These are phyloP conservation scores for Nomada lathburiana DNA, from an alignment of 2,888 invertebrate genomes.

Conservation along the genomic window DNA sequence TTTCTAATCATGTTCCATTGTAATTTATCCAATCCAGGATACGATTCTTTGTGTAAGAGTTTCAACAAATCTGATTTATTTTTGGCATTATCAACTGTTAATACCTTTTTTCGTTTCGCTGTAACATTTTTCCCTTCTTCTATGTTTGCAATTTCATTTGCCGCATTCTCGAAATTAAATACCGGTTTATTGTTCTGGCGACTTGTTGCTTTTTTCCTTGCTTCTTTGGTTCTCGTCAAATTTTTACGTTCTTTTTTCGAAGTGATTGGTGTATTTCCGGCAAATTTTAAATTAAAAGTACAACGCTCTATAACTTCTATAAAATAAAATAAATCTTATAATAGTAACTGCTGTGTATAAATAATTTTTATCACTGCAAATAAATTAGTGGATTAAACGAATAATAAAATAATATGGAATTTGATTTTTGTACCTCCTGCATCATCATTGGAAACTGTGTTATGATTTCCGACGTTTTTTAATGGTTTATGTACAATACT, in stretches of 20 bases:
- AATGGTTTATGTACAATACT: too few species aligned
- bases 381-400: background rate
- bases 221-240: background rate
- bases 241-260: background rate
- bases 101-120: background rate
- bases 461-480: background rate
- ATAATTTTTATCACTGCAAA: background rate
- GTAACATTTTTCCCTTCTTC: background rate
- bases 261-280: background rate
- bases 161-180: background rate
- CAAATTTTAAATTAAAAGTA: slow-evolving; percentile 16
- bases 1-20: slow-evolving; percentile 86
- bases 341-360: background rate
- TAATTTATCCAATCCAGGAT: slow-evolving; percentile 85
- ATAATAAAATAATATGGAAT: background rate
- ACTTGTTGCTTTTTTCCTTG: background rate
- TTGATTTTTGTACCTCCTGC: slow-evolving; percentile 64
- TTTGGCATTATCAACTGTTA: slow-evolving; percentile 68
- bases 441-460: slow-evolving; percentile 43
- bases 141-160: background rate
- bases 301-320: slow-evolving; percentile 61
- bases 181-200: background rate
- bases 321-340: slow-evolving; percentile 25
- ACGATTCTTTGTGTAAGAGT: slow-evolving; percentile 67
- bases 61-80: slow-evolving; percentile 65